These are phyloP conservation scores for Coenonympha arcania DNA, from an alignment of 2,888 invertebrate species.

Conservation along the genomic window DNA sequence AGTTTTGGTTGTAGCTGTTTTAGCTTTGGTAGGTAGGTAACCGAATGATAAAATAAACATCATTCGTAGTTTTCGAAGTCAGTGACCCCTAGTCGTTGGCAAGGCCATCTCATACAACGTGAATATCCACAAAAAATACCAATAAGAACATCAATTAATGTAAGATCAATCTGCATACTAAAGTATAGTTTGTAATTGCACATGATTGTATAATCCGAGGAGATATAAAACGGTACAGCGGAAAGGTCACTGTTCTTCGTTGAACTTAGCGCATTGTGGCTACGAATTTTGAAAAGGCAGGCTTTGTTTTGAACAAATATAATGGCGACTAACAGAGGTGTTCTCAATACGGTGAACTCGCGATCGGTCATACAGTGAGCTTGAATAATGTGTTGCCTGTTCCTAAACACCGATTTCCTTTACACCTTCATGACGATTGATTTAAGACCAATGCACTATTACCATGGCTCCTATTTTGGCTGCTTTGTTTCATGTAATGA, in stretches of 20 bases:
- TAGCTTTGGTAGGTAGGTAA: too few species aligned
- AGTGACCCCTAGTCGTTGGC: constrained; percentile 56
- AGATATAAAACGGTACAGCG: constrained; percentile 29
- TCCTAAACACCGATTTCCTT: not conserved
- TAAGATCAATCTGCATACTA: constrained; percentile 8
- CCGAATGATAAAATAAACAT: constrained; percentile 66
- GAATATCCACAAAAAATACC: constrained; percentile 43
- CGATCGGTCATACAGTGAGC: constrained; percentile 52
- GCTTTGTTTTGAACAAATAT: constrained; percentile 57
- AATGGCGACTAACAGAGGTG: constrained; percentile 50
- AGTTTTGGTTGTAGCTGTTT: constrained; percentile 11
- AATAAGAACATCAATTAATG: not conserved
- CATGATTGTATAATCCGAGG: constrained; percentile 26
- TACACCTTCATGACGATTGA: too few species aligned
- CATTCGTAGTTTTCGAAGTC: constrained; percentile 50
- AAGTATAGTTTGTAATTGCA: constrained; percentile 13
- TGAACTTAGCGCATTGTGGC: constrained; percentile 34
- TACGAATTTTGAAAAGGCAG: constrained; percentile 47
- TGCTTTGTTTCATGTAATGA: not conserved
- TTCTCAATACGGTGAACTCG: constrained; percentile 66
- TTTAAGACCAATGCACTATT: too few species aligned
- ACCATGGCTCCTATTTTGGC: too few species aligned
- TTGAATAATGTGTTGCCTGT: constrained; percentile 6
- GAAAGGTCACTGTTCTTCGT: constrained; percentile 34
- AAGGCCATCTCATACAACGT: constrained; percentile 65